These are phyloP conservation scores for Psittacula derbiana DNA, from an alignment of 2,797 vertebrate species.

Conservation along the genomic window DNA sequence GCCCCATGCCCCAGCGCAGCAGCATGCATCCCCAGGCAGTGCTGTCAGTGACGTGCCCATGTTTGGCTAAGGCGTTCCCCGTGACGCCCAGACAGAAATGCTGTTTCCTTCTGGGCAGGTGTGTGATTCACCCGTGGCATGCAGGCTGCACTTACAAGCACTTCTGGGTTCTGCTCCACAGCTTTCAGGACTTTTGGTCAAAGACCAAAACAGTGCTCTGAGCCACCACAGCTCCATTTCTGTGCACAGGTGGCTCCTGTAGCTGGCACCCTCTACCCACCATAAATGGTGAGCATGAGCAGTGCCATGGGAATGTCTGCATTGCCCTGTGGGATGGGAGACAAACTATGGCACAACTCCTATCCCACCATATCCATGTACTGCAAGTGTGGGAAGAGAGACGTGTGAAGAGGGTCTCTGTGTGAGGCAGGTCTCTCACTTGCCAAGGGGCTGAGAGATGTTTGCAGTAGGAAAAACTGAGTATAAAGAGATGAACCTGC, in stretches of 20 bases:
- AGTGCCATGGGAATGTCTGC: rapidly evolving
- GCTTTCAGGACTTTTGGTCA: not conserved
- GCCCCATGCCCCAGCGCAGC: not conserved
- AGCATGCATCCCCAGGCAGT: not conserved
- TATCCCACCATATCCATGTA: rapidly evolving
- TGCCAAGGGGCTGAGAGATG: not conserved
- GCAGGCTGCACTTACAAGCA: not conserved
- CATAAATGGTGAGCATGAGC: not conserved
- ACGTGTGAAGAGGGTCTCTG: rapidly evolving
- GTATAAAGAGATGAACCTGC: rapidly evolving
- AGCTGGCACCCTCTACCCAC: not conserved
- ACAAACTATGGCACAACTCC: rapidly evolving
- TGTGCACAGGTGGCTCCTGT: not conserved
- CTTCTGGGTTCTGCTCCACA: not conserved
- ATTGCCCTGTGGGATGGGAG: rapidly evolving
- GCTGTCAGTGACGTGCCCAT: not conserved
- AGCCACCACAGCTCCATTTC: rapidly evolving
- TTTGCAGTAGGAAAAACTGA: not conserved
- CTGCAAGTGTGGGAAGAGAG: rapidly evolving
- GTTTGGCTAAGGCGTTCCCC: conserved; percentile 48
- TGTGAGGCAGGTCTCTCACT: not conserved
- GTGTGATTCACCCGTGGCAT: not conserved
- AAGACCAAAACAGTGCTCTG: rapidly evolving
- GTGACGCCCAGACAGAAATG: not conserved
- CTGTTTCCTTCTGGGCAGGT: rapidly evolving